Conservation (phyloP, 2,113 vertebrate species). For the Empidonax alnorum region DNA sequence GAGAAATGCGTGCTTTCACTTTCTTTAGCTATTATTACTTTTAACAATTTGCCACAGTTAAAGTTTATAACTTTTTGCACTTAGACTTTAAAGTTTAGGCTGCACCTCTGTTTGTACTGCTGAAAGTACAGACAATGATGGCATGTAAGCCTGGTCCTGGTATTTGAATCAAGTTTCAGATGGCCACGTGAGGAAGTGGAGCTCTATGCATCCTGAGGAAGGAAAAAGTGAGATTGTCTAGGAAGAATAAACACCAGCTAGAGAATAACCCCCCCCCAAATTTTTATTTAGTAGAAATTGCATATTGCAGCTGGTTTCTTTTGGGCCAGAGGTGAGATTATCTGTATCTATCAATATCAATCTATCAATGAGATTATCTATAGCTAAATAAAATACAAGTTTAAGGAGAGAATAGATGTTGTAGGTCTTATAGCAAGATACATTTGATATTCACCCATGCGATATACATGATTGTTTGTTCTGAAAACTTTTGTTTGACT, state of each 20-base stretch:
- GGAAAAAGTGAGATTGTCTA: neutral
- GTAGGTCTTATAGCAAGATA: neutral
- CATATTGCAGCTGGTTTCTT: neutral
- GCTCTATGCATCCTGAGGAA: neutral
- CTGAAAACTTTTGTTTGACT: neutral
- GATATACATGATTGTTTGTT: neutral
- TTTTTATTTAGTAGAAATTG: neutral
- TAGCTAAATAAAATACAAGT: neutral
- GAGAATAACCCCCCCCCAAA: neutral
- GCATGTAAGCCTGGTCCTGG: accelerated
- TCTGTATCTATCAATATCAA: neutral
- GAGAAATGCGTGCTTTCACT: neutral
- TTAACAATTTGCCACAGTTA: neutral
- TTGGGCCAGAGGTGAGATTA: neutral
- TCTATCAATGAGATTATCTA: neutral
- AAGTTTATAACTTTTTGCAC: neutral
- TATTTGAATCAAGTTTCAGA: neutral
- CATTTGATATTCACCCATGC: neutral
- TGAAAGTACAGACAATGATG: neutral
- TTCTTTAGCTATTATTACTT: neutral
- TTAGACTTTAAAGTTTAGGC: neutral
- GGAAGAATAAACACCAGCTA: neutral
- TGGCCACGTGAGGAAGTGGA: neutral
- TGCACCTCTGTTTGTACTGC: neutral
- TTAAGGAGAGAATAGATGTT: neutral